Evolutionary conservation across 2,113 vertebrate species (phyloP).

Genomic region (Jacana jacana): DNA sequence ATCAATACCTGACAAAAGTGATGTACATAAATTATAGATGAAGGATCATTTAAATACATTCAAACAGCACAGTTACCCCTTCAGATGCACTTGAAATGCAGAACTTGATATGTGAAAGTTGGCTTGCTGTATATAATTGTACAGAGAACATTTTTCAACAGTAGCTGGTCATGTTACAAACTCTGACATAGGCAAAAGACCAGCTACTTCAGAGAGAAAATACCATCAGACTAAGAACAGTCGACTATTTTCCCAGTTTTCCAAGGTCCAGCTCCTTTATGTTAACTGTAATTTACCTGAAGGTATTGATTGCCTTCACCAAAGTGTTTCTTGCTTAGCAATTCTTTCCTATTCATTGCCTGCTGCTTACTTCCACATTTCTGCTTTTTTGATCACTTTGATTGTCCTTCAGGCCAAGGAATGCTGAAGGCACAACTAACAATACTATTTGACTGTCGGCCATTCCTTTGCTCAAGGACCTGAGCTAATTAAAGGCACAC

Average conservation of each 20-base stretch:
- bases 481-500: background rate
- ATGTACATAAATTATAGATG: conserved; percentile 12
- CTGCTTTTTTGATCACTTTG: background rate
- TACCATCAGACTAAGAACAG: background rate
- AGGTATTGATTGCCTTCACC: background rate
- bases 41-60: conserved; percentile 35
- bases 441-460: background rate
- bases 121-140: background rate
- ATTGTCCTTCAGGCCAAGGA: background rate
- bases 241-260: background rate
- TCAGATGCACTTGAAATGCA: background rate
- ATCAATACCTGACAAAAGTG: conserved; percentile 41
- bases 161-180: background rate
- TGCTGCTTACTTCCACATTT: background rate
- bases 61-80: background rate
- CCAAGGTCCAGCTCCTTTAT: background rate
- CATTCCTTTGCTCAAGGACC: background rate
- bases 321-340: background rate
- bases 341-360: background rate
- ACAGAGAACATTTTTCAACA: background rate
- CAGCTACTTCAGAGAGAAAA: background rate
- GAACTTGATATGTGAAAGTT: background rate
- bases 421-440: background rate
- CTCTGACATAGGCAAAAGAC: background rate
- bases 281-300: background rate